phyloP scores from a whole-genome alignment of 2,888 invertebrate species.

The Tiliacea aurago region DNA sequence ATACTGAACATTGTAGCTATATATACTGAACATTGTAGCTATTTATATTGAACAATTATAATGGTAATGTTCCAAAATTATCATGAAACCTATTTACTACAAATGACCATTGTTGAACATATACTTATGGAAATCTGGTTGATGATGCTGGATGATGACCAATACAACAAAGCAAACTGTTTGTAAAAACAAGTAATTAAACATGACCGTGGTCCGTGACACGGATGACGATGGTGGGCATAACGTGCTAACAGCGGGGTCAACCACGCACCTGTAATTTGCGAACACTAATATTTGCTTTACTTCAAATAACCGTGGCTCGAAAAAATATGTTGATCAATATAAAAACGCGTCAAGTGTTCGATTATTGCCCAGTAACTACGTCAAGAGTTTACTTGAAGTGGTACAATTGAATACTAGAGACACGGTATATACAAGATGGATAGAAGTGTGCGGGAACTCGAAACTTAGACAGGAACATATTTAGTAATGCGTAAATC shows the following conservation, averaged over 20 bases:
- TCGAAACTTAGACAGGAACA: background rate
- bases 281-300: conserved; percentile 23
- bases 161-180: conserved; percentile 30
- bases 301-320: conserved; percentile 9
- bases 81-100: conserved; percentile 22
- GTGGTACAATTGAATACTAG: too few species aligned
- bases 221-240: conserved; percentile 36
- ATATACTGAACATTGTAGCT: too few species aligned
- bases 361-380: conserved; percentile 9
- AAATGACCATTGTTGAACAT: conserved; percentile 31
- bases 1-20: too few species aligned
- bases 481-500: background rate
- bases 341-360: conserved; percentile 5
- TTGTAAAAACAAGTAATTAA: conserved; percentile 32
- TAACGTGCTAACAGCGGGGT: background rate
- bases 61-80: conserved; percentile 30
- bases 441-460: background rate
- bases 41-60: too few species aligned
- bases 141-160: conserved; percentile 35
- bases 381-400: background rate
- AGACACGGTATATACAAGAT: background rate
- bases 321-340: conserved; percentile 6
- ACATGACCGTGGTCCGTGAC: conserved; percentile 60
- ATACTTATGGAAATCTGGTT: conserved; percentile 34
- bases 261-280: conserved; percentile 36